Conservation (phyloP, 2,797 vertebrate genomes). For the Chlorospingus semifuscus region DNA sequence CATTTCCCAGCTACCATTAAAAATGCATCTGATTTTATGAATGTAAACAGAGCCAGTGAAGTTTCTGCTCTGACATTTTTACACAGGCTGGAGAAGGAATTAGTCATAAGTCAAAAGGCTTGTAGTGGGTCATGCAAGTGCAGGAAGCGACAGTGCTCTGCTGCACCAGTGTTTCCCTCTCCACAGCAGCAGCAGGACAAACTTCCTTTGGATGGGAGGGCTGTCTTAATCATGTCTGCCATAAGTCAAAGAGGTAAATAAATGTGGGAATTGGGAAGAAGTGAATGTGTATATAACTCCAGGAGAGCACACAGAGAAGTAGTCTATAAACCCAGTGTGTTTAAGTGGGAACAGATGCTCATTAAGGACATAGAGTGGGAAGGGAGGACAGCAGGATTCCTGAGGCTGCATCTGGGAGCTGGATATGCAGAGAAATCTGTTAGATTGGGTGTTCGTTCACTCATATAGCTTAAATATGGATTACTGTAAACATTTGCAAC, state of each 20-base stretch:
- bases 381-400: neutral
- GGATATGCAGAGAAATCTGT: neutral
- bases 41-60: neutral
- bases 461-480: neutral
- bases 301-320: neutral
- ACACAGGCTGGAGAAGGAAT: neutral
- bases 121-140: neutral
- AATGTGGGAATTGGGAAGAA: neutral
- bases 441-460: neutral
- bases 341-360: neutral
- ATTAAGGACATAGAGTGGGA: neutral
- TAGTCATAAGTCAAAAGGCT: neutral
- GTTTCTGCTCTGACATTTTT: neutral
- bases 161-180: neutral
- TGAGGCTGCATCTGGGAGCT: neutral
- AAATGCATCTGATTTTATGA: neutral
- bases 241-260: neutral
- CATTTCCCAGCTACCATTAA: neutral
- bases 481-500: neutral
- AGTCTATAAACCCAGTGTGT: neutral
- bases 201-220: neutral
- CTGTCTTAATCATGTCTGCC: neutral
- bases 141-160: neutral
- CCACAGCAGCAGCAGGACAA: neutral
- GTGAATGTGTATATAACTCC: neutral